Conservation (phyloP, 2,113 vertebrate species). For the Ophiodon elongatus region DNA sequence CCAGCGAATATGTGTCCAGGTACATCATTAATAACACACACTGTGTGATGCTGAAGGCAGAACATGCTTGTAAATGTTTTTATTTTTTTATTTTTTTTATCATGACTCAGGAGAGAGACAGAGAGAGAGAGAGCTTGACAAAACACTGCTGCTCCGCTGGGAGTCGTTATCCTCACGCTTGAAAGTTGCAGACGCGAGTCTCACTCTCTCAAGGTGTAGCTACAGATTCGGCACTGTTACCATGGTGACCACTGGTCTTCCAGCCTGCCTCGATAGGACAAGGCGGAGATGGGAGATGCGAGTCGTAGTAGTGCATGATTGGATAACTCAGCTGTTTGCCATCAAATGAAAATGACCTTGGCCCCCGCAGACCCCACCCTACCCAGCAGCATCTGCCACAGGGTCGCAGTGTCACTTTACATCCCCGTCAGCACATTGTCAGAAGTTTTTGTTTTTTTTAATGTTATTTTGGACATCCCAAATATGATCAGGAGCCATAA, state of each 20-base stretch:
- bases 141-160: background rate
- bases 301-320: constrained; percentile 55
- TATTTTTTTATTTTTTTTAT: background rate
- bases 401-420: constrained; percentile 64
- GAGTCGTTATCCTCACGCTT: constrained; percentile 4
- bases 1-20: constrained; percentile 94
- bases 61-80: background rate
- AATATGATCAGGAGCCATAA: constrained; percentile 56
- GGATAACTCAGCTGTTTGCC: constrained; percentile 68
- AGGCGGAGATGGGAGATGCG: constrained; percentile 56
- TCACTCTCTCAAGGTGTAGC: constrained; percentile 65
- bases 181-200: constrained; percentile 32
- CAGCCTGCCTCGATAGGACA: constrained; percentile 64
- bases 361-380: constrained; percentile 41
- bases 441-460: constrained; percentile 19
- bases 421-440: constrained; percentile 69
- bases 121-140: constrained; percentile 12
- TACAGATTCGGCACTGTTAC: constrained; percentile 74
- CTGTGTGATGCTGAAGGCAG: background rate
- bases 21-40: constrained; percentile 66
- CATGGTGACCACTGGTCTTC: constrained; percentile 78
- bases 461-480: constrained; percentile 24
- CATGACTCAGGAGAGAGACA: constrained; percentile 49
- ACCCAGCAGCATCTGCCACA: constrained; percentile 66
- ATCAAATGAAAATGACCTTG: constrained; percentile 65